Evolutionary conservation across 2,113 vertebrate genomes (phyloP), one percentile per base, ranked within the genome.

Genomic region (Archilochus colubris): DNA sequence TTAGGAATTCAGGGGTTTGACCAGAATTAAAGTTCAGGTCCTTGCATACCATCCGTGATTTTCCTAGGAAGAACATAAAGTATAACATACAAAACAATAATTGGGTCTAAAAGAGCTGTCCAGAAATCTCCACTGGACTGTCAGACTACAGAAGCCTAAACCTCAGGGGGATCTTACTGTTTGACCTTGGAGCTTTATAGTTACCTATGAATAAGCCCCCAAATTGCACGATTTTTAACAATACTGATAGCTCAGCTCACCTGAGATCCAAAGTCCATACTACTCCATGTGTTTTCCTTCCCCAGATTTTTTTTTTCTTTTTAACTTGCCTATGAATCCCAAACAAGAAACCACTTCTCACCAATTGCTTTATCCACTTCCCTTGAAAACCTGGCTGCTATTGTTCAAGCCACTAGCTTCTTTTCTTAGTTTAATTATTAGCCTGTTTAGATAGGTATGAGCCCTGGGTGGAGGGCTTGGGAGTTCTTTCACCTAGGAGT

Each of bases 341-440:
- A 43, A 28, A 54, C 25, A 63, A 22, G 22, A 83, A 92, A 54
- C 13, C 69, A 14, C 36, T 80, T 66, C 46, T 66, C 53, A 57
- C 9, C 6, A 46, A 10, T 7, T 3, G 22, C 10, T 82, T 24
- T 69, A 73, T 46, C 75, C 15, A n/a, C 21, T 58, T 62, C 30
- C 82, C 7, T 62, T 91, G 38, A 64, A 94, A 93, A 44, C 5
- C 22, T 63, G 40, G 9, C 44, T 94, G 33, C 53, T 94, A 11
- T n/a, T 81, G 16, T 59, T 62, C 46, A 76, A 80, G 59, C 4
- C 40, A 54, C 13, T 36, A 50, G 19, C 11, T 94, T 61, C 22
- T 79, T 80, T 73, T 74, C 27, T 61, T 61, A 44, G 18, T 67
- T 84, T 88, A 90, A 67, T 93, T 88, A 67, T 89, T 58, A 89